Conservation (phyloP, 2,888 invertebrate species). For the Phrixothrix hirtus region DNA sequence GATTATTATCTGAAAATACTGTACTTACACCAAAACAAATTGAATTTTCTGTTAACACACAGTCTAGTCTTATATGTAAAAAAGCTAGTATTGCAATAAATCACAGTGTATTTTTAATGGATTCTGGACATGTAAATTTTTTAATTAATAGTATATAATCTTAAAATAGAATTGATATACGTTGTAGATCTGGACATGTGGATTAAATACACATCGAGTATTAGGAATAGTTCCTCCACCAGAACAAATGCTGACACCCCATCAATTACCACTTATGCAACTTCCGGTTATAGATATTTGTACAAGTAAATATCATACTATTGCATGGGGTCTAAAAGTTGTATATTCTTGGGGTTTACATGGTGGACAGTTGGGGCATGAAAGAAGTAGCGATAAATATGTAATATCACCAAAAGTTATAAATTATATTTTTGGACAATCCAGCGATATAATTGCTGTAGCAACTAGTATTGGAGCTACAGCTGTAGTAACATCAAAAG, state of each 20-base stretch:
- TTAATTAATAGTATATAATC: not conserved
- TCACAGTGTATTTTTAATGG: conserved; percentile 68
- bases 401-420: conserved; percentile 59
- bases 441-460: conserved; percentile 53
- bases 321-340: conserved; percentile 64
- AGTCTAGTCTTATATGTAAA: conserved; percentile 54
- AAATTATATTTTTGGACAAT: conserved; percentile 32
- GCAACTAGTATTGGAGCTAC: conserved; percentile 71
- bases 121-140: conserved; percentile 63
- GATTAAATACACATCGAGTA: conserved; percentile 68
- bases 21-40: conserved; percentile 61
- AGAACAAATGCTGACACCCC: conserved; percentile 56
- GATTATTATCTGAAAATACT: too few relatives aligned
- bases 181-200: conserved; percentile 62
- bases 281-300: conserved; percentile 62
- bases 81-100: conserved; percentile 66
- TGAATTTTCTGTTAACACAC: conserved; percentile 42
- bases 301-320: conserved; percentile 73
- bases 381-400: conserved; percentile 54
- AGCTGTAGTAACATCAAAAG: conserved; percentile 65
- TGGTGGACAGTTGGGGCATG: conserved; percentile 79
- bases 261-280: conserved; percentile 51
- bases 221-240: conserved; percentile 63
- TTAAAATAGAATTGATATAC: conserved; percentile 12
- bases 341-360: conserved; percentile 83